Evolutionary conservation across 2,888 invertebrate genomes (phyloP).

Genomic region (Aleiodes leptofemur): DNA sequence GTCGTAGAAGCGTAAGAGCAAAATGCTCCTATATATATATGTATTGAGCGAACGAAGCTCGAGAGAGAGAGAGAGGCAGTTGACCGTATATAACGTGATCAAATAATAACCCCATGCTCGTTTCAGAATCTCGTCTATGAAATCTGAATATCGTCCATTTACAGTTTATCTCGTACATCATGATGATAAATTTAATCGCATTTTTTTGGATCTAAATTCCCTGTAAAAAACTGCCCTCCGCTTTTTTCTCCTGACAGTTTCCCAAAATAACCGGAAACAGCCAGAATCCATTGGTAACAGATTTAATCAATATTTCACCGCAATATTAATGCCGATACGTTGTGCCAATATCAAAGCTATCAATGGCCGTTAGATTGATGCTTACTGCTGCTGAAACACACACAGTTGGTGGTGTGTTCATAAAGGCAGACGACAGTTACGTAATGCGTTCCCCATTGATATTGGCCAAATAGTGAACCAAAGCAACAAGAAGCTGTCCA

Average conservation of each 20-base stretch:
- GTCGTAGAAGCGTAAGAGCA: conserved; percentile 21
- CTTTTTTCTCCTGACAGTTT: too few species aligned
- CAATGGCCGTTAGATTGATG: conserved; percentile 1
- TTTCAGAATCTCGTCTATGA: conserved; percentile 48
- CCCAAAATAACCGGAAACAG: too few species aligned
- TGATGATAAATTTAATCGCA: background rate
- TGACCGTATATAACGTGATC: conserved; percentile 54
- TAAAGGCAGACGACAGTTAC: background rate
- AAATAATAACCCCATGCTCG: conserved; percentile 56
- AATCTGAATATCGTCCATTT: conserved; percentile 18
- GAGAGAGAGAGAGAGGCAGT: conserved; percentile 44
- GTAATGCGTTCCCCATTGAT: background rate
- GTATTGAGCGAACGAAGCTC: conserved; percentile 26
- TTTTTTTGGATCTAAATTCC: too few species aligned
- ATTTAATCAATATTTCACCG: background rate
- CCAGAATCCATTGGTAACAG: too few species aligned
- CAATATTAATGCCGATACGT: conserved; percentile 13
- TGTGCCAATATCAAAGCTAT: conserved; percentile 15
- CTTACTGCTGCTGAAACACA: background rate
- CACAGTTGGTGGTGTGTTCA: background rate
- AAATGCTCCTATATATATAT: conserved; percentile 12
- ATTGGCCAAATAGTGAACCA: conserved; percentile 10
- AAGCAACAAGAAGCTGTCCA: conserved; percentile 25
- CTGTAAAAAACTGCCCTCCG: too few species aligned
- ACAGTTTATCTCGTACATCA: background rate